Evolutionary conservation across 1,140 invertebrate species (phyloP).

Genomic region (Adelges cooleyi): DNA sequence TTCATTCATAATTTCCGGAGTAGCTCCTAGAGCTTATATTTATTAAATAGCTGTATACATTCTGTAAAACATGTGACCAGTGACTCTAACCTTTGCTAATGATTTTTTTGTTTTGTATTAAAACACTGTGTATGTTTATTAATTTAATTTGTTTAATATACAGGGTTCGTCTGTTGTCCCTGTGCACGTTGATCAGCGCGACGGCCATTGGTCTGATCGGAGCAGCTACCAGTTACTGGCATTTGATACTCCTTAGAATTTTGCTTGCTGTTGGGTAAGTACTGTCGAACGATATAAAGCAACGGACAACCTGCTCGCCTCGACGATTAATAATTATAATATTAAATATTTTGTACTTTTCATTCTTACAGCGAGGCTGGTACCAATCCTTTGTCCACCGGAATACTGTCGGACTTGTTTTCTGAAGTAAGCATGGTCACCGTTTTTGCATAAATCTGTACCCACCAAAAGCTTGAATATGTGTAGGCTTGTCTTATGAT

Average conservation of each 20-base stretch:
- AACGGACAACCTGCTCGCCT: neutral
- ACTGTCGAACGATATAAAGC: neutral
- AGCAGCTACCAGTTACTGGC: conserved; percentile 77
- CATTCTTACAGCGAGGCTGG: conserved; percentile 59
- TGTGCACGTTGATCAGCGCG: conserved; percentile 69
- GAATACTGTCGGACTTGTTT: conserved; percentile 75
- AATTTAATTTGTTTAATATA: no score
- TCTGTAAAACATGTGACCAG: no score
- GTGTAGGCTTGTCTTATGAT: neutral
- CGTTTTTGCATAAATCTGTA: no score
- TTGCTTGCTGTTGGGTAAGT: conserved; percentile 68
- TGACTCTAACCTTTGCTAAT: no score
- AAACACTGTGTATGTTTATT: no score
- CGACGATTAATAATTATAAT: neutral
- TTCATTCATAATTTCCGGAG: no score
- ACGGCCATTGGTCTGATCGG: conserved; percentile 72
- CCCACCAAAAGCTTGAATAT: neutral
- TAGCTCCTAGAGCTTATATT: no score
- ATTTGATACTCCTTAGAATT: conserved; percentile 74
- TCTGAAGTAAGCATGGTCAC: conserved; percentile 44
- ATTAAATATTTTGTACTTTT: no score
- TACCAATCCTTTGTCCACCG: conserved; percentile 78
- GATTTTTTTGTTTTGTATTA: no score
- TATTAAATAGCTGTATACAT: no score
- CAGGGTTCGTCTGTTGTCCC: conserved; percentile 59